Percentiles rank a stretch among this genome's conserved stretches.
Conservation (phyloP, 2,888 invertebrate genomes). For the Phytoseiulus persimilis region DNA sequence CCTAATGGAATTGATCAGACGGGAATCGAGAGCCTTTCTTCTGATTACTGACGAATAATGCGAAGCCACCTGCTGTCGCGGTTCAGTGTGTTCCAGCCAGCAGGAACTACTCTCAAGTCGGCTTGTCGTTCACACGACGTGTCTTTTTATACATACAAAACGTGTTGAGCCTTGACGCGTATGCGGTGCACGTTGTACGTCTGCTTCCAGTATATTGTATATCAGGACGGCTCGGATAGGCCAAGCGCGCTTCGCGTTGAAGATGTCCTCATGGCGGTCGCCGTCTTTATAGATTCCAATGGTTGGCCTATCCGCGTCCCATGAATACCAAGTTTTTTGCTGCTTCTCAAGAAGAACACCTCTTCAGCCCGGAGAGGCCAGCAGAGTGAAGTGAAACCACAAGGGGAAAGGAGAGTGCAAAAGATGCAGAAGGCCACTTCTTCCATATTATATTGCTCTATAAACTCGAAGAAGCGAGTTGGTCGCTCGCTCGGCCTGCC, state of each 20-base stretch:
- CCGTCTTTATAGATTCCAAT: background rate
- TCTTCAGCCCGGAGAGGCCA: background rate
- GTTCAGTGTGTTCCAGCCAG: background rate
- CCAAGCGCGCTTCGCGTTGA: background rate
- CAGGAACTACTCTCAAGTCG: background rate
- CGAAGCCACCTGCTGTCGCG: background rate
- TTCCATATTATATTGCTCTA: slow-evolving; percentile 5
- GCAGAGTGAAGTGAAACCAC: background rate
- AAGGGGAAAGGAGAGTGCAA: background rate
- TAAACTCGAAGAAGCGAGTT: background rate
- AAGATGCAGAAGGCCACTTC: slow-evolving; percentile 5
- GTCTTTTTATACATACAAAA: background rate
- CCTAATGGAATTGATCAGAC: background rate
- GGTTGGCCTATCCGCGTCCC: background rate
- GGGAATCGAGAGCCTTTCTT: background rate
- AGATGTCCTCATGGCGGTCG: background rate
- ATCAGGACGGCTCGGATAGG: background rate
- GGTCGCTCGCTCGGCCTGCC: background rate
- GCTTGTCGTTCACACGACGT: background rate
- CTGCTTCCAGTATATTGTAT: background rate
- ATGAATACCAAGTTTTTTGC: background rate
- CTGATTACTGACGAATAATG: background rate
- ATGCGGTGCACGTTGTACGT: background rate
- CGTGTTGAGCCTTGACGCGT: slow-evolving; percentile 5
- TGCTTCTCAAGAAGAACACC: background rate